A percentile compares a stretch with the other conserved stretches of the same genome.
These are phyloP conservation scores for Elaphurus davidianus DNA, from an alignment of 2,113 vertebrate species.

Conservation along the genomic window DNA sequence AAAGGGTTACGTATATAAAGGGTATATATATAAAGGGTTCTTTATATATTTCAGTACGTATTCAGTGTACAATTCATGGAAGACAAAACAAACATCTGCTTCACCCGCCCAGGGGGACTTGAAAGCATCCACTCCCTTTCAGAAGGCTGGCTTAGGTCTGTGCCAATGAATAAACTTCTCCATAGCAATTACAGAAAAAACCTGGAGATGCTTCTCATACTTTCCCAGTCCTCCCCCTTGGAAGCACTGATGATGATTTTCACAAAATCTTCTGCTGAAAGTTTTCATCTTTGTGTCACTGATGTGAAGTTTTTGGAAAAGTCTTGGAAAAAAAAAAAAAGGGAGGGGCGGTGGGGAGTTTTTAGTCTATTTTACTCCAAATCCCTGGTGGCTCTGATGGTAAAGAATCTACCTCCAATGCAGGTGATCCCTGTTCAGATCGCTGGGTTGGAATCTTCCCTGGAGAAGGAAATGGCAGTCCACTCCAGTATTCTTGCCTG, in stretches of 20 bases:
- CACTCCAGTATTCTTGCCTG: not conserved
- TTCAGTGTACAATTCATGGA: not conserved
- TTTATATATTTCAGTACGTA: not conserved
- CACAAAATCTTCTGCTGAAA: not conserved
- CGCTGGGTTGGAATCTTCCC: not conserved
- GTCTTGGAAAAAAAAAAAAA: not conserved
- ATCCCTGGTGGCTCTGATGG: rapidly evolving
- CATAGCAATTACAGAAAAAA: not conserved
- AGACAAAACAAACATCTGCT: not conserved
- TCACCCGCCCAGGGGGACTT: not conserved
- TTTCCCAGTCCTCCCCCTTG: not conserved
- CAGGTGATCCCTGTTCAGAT: not conserved
- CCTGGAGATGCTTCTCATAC: not conserved
- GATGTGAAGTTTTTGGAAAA: not conserved
- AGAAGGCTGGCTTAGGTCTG: not conserved
- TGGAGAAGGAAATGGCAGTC: not conserved
- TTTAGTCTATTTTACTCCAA: not conserved
- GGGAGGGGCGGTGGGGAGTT: not conserved
- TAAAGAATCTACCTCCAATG: not conserved
- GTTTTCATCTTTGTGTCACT: not conserved
- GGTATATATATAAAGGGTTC: too few relatives aligned
- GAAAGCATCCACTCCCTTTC: not conserved
- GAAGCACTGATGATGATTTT: not conserved
- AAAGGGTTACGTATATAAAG: not conserved
- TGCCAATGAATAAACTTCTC: not conserved